phyloP scores from a whole-genome alignment of 1,140 invertebrate genomes.

The Ceratosolen solmsi region DNA sequence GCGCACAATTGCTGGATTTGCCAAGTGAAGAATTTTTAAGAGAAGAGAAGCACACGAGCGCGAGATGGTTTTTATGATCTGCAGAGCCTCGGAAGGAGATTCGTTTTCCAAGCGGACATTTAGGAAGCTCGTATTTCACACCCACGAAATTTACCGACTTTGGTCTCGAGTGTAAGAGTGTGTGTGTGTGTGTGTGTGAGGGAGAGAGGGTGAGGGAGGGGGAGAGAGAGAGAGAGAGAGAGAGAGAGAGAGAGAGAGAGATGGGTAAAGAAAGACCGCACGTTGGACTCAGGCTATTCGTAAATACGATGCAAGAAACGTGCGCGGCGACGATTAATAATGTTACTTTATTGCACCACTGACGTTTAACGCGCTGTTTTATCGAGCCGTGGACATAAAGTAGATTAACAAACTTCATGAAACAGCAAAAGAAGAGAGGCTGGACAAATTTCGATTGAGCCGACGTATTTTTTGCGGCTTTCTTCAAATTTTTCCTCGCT shows the following conservation, averaged over 20 bases:
- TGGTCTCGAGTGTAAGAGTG: not conserved
- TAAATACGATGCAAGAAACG: conserved; percentile 22
- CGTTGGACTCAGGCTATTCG: not conserved
- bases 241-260: not conserved
- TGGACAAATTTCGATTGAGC: conserved; percentile 6
- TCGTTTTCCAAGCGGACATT: conserved; percentile 47
- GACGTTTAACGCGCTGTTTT: conserved; percentile 48
- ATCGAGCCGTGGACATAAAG: conserved; percentile 46
- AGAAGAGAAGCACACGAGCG: conserved; percentile 12
- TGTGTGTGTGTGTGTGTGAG: not conserved
- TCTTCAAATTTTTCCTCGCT: not conserved
- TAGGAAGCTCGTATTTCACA: conserved; percentile 55
- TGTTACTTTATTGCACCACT: conserved; percentile 39
- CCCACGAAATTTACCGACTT: conserved; percentile 53
- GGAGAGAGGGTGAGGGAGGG: conserved; percentile 1
- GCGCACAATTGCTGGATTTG: conserved; percentile 46
- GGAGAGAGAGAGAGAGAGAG: not conserved
- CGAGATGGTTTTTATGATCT: conserved; percentile 49
- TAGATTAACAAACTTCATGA: conserved; percentile 45
- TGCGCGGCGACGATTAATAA: conserved; percentile 44
- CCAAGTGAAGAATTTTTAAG: conserved; percentile 31
- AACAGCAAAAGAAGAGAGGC: not conserved
- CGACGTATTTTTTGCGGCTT: not conserved
- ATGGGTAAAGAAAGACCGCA: conserved; percentile 1
- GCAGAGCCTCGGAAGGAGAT: conserved; percentile 35